Evolutionary conservation across 1,140 invertebrate species (phyloP).

Genomic region (Euura lappo): DNA sequence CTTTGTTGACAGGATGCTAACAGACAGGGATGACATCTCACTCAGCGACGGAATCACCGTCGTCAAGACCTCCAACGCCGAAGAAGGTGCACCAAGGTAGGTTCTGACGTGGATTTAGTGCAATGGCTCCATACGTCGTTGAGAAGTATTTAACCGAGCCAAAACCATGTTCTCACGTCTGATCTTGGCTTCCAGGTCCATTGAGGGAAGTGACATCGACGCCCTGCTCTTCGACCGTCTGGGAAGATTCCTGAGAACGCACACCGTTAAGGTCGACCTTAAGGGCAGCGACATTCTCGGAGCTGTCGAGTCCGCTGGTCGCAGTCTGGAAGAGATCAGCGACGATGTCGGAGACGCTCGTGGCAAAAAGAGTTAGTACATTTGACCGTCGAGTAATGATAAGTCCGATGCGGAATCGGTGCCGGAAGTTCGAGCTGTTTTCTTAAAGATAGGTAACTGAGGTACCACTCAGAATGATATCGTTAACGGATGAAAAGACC

Average conservation of each 20-base stretch:
- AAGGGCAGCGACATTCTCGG: slow-evolving; percentile 83
- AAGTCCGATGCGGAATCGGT: neutral
- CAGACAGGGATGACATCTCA: slow-evolving; percentile 77
- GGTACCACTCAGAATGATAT: neutral
- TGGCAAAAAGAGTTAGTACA: slow-evolving; percentile 73
- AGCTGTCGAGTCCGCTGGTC: slow-evolving; percentile 76
- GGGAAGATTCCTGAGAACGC: slow-evolving; percentile 76
- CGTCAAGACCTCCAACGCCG: slow-evolving; percentile 72
- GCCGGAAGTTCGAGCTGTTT: neutral
- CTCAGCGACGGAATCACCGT: slow-evolving; percentile 82
- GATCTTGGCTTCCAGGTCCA: slow-evolving; percentile 46
- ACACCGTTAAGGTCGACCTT: slow-evolving; percentile 82
- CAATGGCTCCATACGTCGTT: neutral
- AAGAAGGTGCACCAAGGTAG: slow-evolving; percentile 76
- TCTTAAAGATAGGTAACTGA: neutral
- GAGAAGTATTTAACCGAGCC: too few species aligned
- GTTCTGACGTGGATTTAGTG: slow-evolving; percentile 58
- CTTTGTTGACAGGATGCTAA: slow-evolving; percentile 81
- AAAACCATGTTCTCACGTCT: neutral
- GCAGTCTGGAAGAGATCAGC: slow-evolving; percentile 75
- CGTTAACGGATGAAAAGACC: neutral
- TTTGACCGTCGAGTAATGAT: too few species aligned
- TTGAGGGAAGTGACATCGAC: slow-evolving; percentile 65
- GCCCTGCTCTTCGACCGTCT: slow-evolving; percentile 70
- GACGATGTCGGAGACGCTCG: slow-evolving; percentile 72